Conservation (phyloP, 2,113 vertebrate species). For the Hippoglossus stenolepis region DNA sequence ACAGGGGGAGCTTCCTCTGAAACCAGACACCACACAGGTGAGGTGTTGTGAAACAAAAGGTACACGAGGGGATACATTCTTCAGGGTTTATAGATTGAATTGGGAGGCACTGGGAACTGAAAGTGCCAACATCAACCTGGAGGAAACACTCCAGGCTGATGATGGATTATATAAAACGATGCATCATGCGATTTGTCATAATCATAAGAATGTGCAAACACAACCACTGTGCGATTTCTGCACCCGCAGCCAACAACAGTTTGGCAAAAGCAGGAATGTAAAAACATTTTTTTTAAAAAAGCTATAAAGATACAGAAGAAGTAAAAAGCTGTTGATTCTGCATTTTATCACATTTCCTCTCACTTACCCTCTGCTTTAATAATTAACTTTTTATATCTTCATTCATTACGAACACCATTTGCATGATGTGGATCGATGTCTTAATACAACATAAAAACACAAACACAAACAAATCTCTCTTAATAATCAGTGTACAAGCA, state of each 20-base stretch:
- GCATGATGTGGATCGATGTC: neutral
- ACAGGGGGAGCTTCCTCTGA: constrained; percentile 25
- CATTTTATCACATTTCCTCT: neutral
- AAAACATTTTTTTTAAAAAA: neutral
- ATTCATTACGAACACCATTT: neutral
- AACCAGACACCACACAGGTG: constrained; percentile 71
- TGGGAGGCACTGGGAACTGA: neutral
- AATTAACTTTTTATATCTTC: neutral
- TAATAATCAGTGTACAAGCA: neutral
- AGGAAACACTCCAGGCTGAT: neutral
- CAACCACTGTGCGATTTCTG: neutral
- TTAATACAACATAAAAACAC: constrained; percentile 5
- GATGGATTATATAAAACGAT: too few relatives aligned
- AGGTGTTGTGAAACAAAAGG: neutral
- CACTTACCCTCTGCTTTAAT: neutral
- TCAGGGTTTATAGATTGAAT: neutral
- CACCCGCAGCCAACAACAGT: neutral
- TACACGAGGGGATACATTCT: neutral
- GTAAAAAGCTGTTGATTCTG: neutral
- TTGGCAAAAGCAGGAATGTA: neutral
- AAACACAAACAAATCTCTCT: neutral
- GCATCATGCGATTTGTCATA: neutral
- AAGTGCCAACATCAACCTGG: neutral
- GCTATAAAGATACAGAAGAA: neutral
- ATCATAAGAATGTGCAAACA: neutral